A percentile compares a stretch with the other conserved stretches of the same genome.
Conservation (phyloP, 2,888 invertebrate species). For the Rotaria sp. region DNA sequence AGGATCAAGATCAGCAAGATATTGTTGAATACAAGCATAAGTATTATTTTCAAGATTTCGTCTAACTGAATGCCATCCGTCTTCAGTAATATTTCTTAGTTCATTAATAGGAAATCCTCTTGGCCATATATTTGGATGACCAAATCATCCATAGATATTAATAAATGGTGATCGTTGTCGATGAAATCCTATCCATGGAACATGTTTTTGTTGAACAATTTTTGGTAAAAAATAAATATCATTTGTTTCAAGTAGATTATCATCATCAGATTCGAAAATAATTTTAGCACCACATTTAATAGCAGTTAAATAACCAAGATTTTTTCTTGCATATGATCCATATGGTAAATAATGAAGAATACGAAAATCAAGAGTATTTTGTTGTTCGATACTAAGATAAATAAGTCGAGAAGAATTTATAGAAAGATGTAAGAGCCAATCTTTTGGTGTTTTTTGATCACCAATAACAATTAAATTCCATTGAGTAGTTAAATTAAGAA, state of each 20-base stretch:
- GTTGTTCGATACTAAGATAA: neutral
- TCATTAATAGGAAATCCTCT: slow-evolving; percentile 45
- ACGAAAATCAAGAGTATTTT: slow-evolving; percentile 26
- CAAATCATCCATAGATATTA: slow-evolving; percentile 44
- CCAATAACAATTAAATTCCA: slow-evolving; percentile 42
- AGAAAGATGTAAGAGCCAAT: slow-evolving; percentile 33
- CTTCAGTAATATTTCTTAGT: slow-evolving; percentile 41
- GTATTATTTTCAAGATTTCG: neutral
- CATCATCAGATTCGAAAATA: slow-evolving; percentile 42
- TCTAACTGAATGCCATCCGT: slow-evolving; percentile 31
- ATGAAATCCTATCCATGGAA: neutral
- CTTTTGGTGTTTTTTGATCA: slow-evolving; percentile 41
- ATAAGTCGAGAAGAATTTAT: slow-evolving; percentile 34
- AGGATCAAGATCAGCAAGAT: slow-evolving; percentile 47
- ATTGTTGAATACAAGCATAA: slow-evolving; percentile 44
- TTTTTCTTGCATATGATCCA: slow-evolving; percentile 41
- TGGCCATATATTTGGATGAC: slow-evolving; percentile 47
- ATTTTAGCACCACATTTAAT: slow-evolving; percentile 41
- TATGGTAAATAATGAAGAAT: slow-evolving; percentile 39
- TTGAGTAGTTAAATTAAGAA: neutral
- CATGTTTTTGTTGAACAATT: neutral
- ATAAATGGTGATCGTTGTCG: slow-evolving; percentile 14
- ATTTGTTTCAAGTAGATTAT: slow-evolving; percentile 32
- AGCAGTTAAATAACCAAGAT: slow-evolving; percentile 42
- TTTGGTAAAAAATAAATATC: neutral